Conservation (phyloP, 2,113 vertebrate genomes). For the Heterotis niloticus region DNA sequence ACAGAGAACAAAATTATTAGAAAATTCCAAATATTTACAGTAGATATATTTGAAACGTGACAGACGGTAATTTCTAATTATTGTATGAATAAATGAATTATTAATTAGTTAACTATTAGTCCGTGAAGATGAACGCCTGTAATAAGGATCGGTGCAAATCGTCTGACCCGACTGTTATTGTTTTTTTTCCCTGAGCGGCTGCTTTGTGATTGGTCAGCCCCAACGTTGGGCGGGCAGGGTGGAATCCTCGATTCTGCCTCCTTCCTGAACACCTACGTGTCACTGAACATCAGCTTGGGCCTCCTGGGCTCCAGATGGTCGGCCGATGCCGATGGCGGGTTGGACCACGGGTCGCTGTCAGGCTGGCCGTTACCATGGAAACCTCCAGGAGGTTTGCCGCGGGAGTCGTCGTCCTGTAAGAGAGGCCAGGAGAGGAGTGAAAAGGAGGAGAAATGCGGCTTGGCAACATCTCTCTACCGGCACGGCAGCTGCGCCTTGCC, state of each 20-base stretch:
- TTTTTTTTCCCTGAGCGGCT: neutral
- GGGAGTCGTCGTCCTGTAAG: conserved; percentile 71
- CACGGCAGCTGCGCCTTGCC: conserved; percentile 16
- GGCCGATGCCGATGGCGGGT: conserved; percentile 63
- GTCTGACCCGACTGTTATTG: neutral
- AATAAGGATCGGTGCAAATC: neutral
- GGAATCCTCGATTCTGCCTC: neutral
- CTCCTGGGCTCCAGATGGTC: conserved; percentile 76
- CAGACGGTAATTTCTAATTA: neutral
- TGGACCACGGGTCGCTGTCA: conserved; percentile 78
- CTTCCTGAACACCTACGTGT: conserved; percentile 72
- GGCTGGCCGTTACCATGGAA: conserved; percentile 79
- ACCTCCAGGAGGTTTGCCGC: conserved; percentile 61
- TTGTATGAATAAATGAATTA: no score
- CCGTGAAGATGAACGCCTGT: neutral
- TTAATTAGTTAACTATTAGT: no score
- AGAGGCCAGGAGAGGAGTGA: conserved; percentile 31
- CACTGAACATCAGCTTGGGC: conserved; percentile 84
- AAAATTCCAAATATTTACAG: neutral
- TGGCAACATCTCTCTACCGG: conserved; percentile 15
- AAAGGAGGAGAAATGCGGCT: conserved; percentile 1
- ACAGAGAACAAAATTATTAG: neutral
- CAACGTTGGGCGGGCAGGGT: neutral
- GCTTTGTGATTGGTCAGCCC: neutral
- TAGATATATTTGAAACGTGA: neutral